Conservation (phyloP, 2,113 vertebrate species). For the Stegostoma tigrinum region DNA sequence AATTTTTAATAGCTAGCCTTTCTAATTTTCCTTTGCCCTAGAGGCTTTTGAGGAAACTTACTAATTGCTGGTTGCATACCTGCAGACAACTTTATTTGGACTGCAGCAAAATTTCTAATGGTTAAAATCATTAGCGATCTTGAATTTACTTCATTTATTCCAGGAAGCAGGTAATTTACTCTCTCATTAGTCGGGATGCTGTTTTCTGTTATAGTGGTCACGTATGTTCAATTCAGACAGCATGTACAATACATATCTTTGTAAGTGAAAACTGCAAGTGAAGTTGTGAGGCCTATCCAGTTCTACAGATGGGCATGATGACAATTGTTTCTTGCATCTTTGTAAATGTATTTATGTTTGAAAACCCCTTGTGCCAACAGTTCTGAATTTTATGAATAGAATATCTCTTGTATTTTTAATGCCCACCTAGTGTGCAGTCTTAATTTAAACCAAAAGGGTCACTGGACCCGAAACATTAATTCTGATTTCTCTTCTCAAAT, state of each 20-base stretch:
- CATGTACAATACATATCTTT: neutral
- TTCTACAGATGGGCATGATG: neutral
- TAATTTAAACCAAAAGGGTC: no score
- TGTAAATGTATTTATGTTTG: neutral
- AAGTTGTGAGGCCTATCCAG: neutral
- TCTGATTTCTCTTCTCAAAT: no score
- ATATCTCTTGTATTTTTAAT: neutral
- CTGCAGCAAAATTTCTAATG: neutral
- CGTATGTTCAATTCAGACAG: neutral
- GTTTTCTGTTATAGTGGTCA: neutral
- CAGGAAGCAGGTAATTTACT: neutral
- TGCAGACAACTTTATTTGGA: neutral
- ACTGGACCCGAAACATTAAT: no score
- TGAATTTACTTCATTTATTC: neutral
- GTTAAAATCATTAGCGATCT: neutral
- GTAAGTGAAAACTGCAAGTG: neutral
- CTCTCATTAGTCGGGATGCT: neutral
- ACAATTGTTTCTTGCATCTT: no score
- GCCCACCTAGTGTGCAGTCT: neutral
- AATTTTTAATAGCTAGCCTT: neutral
- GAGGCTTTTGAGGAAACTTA: neutral
- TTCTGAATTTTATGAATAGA: neutral
- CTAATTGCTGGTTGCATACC: neutral
- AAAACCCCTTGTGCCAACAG: neutral
- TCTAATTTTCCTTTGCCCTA: neutral